Base-by-base conservation (phyloP, 2,113 vertebrate species). In the Podilymbus podiceps region DNA sequence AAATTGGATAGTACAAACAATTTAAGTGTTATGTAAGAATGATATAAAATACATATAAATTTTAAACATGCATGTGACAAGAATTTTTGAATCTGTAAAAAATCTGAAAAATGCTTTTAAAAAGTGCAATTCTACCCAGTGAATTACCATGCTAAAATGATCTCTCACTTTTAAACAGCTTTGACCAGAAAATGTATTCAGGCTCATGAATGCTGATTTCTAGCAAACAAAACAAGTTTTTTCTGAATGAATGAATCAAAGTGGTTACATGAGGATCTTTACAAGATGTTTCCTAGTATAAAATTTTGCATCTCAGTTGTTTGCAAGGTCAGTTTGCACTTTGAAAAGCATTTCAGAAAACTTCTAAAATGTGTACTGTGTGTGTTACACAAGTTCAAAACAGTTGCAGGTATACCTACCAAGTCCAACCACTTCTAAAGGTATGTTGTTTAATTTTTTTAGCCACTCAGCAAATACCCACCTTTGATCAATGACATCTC, bases 401-500 rank as follows among this genome's bases (percentile, higher is more conserved):
- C 44, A 85, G 35, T 82, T 80, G 19, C 85, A 89, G 64, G 16
- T 55, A 10, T n/a, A 71, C 25, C 74, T 52, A 17, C 21, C 31
- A 69, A 95, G 30, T 80, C 74, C 64, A 82, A 77, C 28, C 62
- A 77, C 12, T 66, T 82, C 30, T 46, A 72, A 85, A 46, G 7
- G 15, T 46, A 7, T 89, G 15, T 12, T n/a, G 50, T 53, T 91
- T 16, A 31, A 22, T 90, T 82, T 96, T 95, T 73, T 67, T 86
- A 99, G 99, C 96, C 98, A 14, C 98, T 99, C 87, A 99, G 99
- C 98, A 99, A 98, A 91, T 99, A 99, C 17, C 99, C 99, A 1
- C 98, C 99, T 16, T 95, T 99, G 89, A 97, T 97, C 94, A 99
- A 99, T 28, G 99, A 99, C 97, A 99, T 99, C 95, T 99, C 99